phyloP scores from a whole-genome alignment of 2,797 vertebrate species.

The Naso thynnoides region DNA sequence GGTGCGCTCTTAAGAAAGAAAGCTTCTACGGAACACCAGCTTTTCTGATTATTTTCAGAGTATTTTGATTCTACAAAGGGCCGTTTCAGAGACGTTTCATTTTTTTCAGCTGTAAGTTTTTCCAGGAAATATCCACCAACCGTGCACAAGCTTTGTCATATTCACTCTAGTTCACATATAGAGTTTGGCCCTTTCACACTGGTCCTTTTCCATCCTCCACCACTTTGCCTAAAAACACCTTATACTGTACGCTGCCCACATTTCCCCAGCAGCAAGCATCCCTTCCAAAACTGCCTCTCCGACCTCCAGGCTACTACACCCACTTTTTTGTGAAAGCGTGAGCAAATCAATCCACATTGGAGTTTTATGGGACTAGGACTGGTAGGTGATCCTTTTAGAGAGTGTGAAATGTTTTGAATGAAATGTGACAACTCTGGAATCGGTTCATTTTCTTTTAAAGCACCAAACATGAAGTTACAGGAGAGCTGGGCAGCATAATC shows the following conservation, averaged over 20 bases:
- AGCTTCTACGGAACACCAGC: not conserved
- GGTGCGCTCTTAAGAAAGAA: slow-evolving; percentile 4
- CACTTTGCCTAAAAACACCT: slow-evolving; percentile 41
- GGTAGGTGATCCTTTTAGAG: slow-evolving; percentile 46
- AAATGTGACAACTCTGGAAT: slow-evolving; percentile 42
- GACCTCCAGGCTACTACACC: slow-evolving; percentile 38
- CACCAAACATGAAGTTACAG: slow-evolving; percentile 26
- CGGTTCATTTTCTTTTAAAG: slow-evolving; percentile 34
- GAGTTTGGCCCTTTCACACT: slow-evolving; percentile 20
- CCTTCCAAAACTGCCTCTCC: slow-evolving; percentile 27
- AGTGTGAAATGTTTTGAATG: slow-evolving; percentile 55
- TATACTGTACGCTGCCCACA: slow-evolving; percentile 12
- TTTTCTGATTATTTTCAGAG: slow-evolving; percentile 25
- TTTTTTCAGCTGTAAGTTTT: not conserved
- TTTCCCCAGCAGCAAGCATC: slow-evolving; percentile 38
- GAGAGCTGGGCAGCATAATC: slow-evolving; percentile 26
- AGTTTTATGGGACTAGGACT: slow-evolving; percentile 37
- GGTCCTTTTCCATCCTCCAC: slow-evolving; percentile 8
- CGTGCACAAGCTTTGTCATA: slow-evolving; percentile 22
- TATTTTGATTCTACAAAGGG: slow-evolving; percentile 23
- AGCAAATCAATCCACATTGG: slow-evolving; percentile 52
- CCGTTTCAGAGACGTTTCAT: slow-evolving; percentile 26
- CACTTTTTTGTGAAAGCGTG: slow-evolving; percentile 44
- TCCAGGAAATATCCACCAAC: slow-evolving; percentile 22
- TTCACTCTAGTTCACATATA: slow-evolving; percentile 34